Percentiles rank a stretch among this genome's conserved stretches.
Conservation (phyloP, 2,113 vertebrate genomes). For the Oxyruncus cristatus region DNA sequence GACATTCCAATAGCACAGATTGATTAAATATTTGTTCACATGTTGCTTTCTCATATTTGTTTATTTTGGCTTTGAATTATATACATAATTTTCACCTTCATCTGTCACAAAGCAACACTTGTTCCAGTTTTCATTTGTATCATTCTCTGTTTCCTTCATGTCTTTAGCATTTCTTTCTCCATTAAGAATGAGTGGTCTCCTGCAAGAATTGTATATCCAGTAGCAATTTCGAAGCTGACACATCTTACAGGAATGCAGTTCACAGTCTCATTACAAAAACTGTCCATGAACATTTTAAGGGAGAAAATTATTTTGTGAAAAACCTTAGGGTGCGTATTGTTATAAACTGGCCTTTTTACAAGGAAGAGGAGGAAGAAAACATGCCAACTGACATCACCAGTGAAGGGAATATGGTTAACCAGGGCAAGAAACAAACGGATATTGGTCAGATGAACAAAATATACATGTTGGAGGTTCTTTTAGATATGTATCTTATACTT, state of each 20-base stretch:
- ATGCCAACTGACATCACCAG: background rate
- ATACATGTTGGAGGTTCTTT: background rate
- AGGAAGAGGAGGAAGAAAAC: background rate
- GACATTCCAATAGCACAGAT: background rate
- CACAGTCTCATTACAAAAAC: background rate
- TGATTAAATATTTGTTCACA: background rate
- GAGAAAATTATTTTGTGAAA: background rate
- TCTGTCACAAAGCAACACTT: background rate
- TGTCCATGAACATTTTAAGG: background rate
- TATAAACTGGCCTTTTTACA: background rate
- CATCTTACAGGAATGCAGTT: background rate
- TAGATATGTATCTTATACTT: background rate
- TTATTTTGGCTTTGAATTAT: background rate
- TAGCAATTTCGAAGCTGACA: background rate
- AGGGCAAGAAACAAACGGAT: background rate
- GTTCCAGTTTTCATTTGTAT: background rate
- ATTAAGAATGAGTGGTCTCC: accelerated
- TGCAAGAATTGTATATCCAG: background rate
- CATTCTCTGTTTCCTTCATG: background rate
- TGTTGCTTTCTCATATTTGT: background rate
- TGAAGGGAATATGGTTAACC: background rate
- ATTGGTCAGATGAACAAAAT: background rate
- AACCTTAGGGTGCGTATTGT: background rate
- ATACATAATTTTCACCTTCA: background rate
- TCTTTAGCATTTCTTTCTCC: background rate